These are phyloP conservation scores for Cheirogaleus major DNA, from an alignment of 2,797 vertebrate genomes.

Conservation along the genomic window DNA sequence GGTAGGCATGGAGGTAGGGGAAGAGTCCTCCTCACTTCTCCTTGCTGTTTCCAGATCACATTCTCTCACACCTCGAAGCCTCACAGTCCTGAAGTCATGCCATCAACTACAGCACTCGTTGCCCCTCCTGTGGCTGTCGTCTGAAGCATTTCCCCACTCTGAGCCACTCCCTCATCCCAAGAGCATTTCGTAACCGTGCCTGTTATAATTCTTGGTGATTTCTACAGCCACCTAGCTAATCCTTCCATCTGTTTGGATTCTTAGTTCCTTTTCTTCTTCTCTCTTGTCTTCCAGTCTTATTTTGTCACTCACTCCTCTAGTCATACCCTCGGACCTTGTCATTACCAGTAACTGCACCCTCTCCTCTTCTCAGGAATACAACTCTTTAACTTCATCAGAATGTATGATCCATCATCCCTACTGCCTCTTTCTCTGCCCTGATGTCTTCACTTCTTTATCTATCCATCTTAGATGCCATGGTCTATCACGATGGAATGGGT, in stretches of 20 bases:
- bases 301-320: background rate
- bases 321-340: background rate
- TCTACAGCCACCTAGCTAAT: background rate
- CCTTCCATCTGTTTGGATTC: background rate
- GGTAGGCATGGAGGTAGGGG: background rate
- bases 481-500: background rate
- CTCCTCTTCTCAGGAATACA: background rate
- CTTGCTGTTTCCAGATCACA: background rate
- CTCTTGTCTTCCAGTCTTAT: background rate
- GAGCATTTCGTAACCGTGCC: background rate
- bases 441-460: background rate
- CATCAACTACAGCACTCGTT: rapidly evolving
- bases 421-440: background rate
- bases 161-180: background rate
- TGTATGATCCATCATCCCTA: background rate
- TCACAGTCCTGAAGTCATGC: background rate
- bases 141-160: background rate
- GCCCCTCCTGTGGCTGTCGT: background rate
- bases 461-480: background rate
- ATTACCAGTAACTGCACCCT: background rate
- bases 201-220: background rate
- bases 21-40: background rate
- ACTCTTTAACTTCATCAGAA: background rate
- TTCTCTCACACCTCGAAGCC: background rate
- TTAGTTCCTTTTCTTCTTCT: background rate